These are phyloP conservation scores for Otolemur garnettii DNA, from an alignment of 2,113 vertebrate species.

Conservation along the genomic window DNA sequence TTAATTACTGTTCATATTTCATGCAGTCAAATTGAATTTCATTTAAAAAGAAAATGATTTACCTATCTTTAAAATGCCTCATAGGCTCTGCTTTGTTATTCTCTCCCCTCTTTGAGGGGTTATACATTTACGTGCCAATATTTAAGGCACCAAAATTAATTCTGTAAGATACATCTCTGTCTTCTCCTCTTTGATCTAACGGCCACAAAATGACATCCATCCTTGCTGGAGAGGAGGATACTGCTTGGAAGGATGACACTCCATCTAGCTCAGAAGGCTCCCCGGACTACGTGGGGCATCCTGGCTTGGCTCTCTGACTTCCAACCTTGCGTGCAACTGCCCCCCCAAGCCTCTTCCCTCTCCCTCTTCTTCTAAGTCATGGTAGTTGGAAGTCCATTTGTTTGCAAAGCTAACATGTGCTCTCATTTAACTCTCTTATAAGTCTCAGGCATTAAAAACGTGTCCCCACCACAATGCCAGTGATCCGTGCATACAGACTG, in stretches of 20 bases:
- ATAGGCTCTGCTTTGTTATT: slow-evolving; percentile 11
- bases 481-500: neutral
- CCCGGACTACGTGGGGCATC: slow-evolving; percentile 80
- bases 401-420: neutral
- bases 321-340: slow-evolving; percentile 18
- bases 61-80: slow-evolving; percentile 84
- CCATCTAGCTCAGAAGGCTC: slow-evolving; percentile 76
- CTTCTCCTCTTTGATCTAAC: slow-evolving; percentile 83
- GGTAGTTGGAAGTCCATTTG: neutral
- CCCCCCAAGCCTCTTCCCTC: neutral
- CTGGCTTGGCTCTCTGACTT: slow-evolving; percentile 65
- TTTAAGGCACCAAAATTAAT: slow-evolving; percentile 82
- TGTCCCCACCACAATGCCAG: neutral
- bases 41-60: slow-evolving; percentile 91
- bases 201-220: slow-evolving; percentile 53
- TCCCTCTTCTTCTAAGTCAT: slow-evolving; percentile 11
- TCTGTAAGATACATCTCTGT: slow-evolving; percentile 78
- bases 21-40: slow-evolving; percentile 91
- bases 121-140: slow-evolving; percentile 74
- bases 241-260: slow-evolving; percentile 43
- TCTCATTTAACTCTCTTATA: neutral
- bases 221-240: neutral
- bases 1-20: slow-evolving; percentile 95
- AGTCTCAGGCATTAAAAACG: neutral
- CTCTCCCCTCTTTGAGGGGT: neutral